Evolutionary conservation across 2,888 invertebrate genomes (phyloP).

Genomic region (Xestia xanthographa): DNA sequence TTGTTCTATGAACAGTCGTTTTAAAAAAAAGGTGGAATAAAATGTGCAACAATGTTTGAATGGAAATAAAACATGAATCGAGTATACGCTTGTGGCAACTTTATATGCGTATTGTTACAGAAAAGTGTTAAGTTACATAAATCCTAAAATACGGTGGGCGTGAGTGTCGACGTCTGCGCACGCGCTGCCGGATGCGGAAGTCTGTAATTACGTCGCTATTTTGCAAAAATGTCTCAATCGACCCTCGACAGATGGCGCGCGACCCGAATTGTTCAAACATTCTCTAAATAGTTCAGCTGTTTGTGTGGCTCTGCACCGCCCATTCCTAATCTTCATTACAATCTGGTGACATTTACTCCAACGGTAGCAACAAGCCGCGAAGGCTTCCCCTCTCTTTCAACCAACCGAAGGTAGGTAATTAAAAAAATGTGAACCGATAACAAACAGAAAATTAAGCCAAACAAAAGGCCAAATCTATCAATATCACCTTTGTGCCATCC

Average conservation of each 20-base stretch:
- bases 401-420: neutral
- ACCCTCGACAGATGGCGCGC: slow-evolving; percentile 86
- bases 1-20: neutral
- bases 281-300: slow-evolving; percentile 83
- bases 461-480: slow-evolving; percentile 62
- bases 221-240: slow-evolving; percentile 89
- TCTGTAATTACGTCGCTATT: slow-evolving; percentile 87
- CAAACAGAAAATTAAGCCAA: slow-evolving; percentile 42
- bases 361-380: slow-evolving; percentile 19
- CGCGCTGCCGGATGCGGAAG: slow-evolving; percentile 89
- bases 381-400: neutral
- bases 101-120: slow-evolving; percentile 61
- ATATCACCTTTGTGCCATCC: slow-evolving; percentile 54
- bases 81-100: slow-evolving; percentile 38
- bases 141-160: slow-evolving; percentile 81
- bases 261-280: slow-evolving; percentile 82
- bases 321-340: slow-evolving; percentile 70
- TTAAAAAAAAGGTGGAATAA: slow-evolving; percentile 12
- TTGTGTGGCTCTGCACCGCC: slow-evolving; percentile 83
- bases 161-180: slow-evolving; percentile 82
- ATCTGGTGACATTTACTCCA: slow-evolving; percentile 33
- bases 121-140: slow-evolving; percentile 82
- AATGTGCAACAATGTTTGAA: slow-evolving; percentile 50
- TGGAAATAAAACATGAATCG: slow-evolving; percentile 29
- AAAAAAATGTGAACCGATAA: slow-evolving; percentile 41